phyloP scores from a whole-genome alignment of 2,797 vertebrate genomes.

The Malurus splendens region DNA sequence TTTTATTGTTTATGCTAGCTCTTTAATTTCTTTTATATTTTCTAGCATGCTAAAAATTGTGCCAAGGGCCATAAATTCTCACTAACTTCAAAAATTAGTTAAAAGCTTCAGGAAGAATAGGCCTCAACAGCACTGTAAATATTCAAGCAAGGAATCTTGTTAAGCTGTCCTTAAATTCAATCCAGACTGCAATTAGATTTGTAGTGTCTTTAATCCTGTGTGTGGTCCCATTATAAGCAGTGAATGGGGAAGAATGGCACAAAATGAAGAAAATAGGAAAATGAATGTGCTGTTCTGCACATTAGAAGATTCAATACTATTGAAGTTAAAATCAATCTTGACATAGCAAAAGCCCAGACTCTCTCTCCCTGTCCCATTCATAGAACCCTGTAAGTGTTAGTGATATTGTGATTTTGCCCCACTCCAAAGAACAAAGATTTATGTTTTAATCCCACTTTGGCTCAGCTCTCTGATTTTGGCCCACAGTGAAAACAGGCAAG shows the following conservation, averaged over 20 bases:
- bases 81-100: not conserved
- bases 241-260: not conserved
- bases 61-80: not conserved
- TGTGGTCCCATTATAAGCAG: not conserved
- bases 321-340: not conserved
- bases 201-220: not conserved
- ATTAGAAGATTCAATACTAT: not conserved
- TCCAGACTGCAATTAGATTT: not conserved
- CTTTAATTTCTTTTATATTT: not conserved
- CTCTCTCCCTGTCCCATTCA: not conserved
- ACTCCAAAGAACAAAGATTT: not conserved
- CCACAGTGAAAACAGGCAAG: not conserved
- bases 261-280: not conserved
- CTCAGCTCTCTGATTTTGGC: not conserved
- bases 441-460: not conserved
- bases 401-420: not conserved
- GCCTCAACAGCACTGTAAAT: not conserved
- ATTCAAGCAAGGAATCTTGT: not conserved
- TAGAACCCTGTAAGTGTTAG: not conserved
- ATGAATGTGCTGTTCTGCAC: not conserved
- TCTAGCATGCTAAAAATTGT: not conserved
- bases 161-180: not conserved
- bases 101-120: not conserved
- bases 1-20: not conserved
- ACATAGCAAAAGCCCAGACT: not conserved